Evolutionary conservation across 2,888 invertebrate species (phyloP).

Genomic region (Epinotia ramella): DNA sequence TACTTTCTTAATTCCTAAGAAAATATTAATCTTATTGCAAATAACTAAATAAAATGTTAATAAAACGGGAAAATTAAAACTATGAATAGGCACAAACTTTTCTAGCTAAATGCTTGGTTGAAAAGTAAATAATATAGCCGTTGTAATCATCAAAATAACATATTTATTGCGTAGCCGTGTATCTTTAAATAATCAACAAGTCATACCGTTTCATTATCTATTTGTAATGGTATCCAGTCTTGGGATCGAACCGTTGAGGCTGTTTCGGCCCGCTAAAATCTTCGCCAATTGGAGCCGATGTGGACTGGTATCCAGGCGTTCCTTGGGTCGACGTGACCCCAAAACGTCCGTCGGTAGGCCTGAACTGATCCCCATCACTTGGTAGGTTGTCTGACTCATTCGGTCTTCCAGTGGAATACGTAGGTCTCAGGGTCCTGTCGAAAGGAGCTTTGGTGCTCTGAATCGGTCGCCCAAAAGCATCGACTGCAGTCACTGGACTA

Average conservation of each 20-base stretch:
- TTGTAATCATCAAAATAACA: conserved; percentile 17
- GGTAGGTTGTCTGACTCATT: neutral
- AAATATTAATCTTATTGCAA: no score
- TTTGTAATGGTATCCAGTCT: conserved; percentile 73
- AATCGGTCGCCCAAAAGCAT: conserved; percentile 43
- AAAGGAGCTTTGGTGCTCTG: conserved; percentile 25
- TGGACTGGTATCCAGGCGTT: conserved; percentile 39
- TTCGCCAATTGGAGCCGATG: conserved; percentile 62
- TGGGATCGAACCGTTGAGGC: conserved; percentile 65
- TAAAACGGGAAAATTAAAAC: no score
- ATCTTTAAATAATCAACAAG: conserved; percentile 37
- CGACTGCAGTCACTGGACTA: conserved; percentile 43
- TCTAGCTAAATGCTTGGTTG: no score
- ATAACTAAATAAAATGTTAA: no score
- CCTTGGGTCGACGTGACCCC: conserved; percentile 17
- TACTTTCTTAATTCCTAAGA: no score
- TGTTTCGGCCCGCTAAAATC: conserved; percentile 73
- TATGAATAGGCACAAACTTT: no score
- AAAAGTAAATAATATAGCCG: neutral
- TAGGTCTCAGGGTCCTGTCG: conserved; percentile 14
- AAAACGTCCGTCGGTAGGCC: conserved; percentile 28
- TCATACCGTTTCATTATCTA: conserved; percentile 25
- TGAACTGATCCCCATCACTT: conserved; percentile 21
- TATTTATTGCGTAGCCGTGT: conserved; percentile 33
- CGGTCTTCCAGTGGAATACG: conserved; percentile 8